Evolutionary conservation across 2,888 invertebrate species (phyloP).

Genomic region (Amaurobius ferox): DNA sequence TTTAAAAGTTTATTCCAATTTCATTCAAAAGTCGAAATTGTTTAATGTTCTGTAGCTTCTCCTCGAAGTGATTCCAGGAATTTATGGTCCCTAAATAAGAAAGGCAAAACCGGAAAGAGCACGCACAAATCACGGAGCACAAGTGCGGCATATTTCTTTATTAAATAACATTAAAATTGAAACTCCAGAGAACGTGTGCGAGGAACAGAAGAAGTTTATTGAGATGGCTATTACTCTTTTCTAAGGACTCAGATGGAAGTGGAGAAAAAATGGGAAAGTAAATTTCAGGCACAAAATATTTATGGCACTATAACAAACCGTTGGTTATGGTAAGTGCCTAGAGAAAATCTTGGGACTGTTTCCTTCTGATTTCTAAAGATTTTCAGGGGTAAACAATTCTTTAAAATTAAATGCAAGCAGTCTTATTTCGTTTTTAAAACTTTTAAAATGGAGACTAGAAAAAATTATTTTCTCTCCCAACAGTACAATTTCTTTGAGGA

Average conservation of each 20-base stretch:
- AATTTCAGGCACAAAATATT: too few species aligned
- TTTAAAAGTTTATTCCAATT: slow-evolving; percentile 4
- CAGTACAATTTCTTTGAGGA: too few species aligned
- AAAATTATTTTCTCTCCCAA: too few species aligned
- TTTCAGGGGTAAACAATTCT: too few species aligned
- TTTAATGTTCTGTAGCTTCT: background rate
- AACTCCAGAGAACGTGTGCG: background rate
- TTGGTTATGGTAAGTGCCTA: too few species aligned
- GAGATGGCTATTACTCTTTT: background rate
- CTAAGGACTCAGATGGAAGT: background rate
- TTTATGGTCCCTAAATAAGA: background rate
- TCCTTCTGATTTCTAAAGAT: too few species aligned
- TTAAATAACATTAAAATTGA: slow-evolving; percentile 8
- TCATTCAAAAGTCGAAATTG: background rate
- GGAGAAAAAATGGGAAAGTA: too few species aligned
- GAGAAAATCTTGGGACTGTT: too few species aligned
- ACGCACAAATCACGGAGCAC: background rate
- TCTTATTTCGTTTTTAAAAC: too few species aligned
- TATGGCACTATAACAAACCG: too few species aligned
- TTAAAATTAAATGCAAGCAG: too few species aligned
- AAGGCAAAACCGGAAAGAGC: background rate
- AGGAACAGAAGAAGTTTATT: background rate
- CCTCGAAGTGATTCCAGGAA: background rate
- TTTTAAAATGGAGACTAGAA: too few species aligned
- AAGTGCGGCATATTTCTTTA: background rate